These are phyloP conservation scores for Erpornis zantholeuca DNA, from an alignment of 2,113 vertebrate species.

Conservation along the genomic window DNA sequence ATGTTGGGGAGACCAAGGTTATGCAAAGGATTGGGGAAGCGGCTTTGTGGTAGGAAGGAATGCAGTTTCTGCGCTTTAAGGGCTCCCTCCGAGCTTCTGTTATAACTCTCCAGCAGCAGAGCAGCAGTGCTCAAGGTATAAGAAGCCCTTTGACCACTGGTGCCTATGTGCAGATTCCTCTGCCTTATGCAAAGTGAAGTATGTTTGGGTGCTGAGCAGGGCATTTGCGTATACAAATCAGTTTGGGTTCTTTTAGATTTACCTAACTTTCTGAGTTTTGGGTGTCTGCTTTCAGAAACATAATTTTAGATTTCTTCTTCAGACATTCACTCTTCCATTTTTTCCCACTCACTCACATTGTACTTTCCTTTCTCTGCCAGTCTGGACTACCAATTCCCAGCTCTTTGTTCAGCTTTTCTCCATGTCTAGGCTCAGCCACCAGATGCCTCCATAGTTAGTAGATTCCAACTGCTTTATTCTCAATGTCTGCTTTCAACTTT, in stretches of 20 bases:
- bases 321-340: background rate
- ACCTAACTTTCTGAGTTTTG: background rate
- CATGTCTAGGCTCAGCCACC: background rate
- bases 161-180: background rate
- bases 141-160: background rate
- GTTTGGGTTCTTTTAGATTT: constrained; percentile 4
- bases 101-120: background rate
- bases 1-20: constrained; percentile 38
- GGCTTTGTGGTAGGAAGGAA: constrained; percentile 58
- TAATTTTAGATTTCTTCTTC: background rate
- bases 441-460: background rate
- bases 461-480: background rate
- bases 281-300: background rate
- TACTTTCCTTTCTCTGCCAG: background rate
- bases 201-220: background rate
- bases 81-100: constrained; percentile 16
- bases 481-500: background rate
- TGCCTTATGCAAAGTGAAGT: constrained; percentile 30
- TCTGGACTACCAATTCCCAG: background rate
- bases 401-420: background rate
- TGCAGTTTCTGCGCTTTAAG: constrained; percentile 44
- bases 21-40: constrained; percentile 63
- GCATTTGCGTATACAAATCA: constrained; percentile 5
- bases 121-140: background rate
- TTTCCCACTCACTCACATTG: background rate